Evolutionary conservation across 1,140 invertebrate genomes (phyloP), one percentile per base, ranked within the genome.

Genomic region (Drosophila subpulchrella): DNA sequence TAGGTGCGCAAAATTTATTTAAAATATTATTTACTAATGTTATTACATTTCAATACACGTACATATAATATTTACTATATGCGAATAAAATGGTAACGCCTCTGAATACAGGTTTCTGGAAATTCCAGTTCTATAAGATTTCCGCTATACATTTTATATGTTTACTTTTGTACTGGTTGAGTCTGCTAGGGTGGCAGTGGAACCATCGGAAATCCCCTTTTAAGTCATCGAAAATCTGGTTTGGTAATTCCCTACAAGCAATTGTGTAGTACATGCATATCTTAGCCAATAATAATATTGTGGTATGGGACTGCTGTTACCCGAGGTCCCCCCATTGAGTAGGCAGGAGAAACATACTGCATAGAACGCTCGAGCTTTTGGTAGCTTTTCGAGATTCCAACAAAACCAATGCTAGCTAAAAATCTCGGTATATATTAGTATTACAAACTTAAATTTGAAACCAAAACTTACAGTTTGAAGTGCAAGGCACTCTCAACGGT

Each of bases 351-450:
- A 4, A 83, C 58, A 38, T 92, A 91, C 53, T 81, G 80, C 82
- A 91, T 92, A 3, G 91, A 92, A 13, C 89, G 77, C 32, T 92
- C 91, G 32, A 92, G 66, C 34, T 81, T 68, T 10, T 50, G 55
- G 15, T 92, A 92, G 36, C 55, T 54, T 5, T 72, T 47, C 6
- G 34, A 24, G 48, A 15, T 30, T 42, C 17, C 60, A 20, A 30
- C 20, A 47, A 71, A 84, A 0, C 91, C 91, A n/a, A 92, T 85
- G 27, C 41, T 62, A 47, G 82, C 91, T 92, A 39, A 13, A 78
- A 80, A 46, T 46, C 10, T 12, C 10, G 6, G 0, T 46, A 12
- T 46, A 2, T 44, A 8, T 20, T 20, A 20, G n/a, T 20, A 8
- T 0, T 12, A 20, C 17, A 10, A 11, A 20, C 4, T 20, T 46